Evolutionary conservation across 2,113 vertebrate species (phyloP).

Genomic region (Peromyscus californicus): DNA sequence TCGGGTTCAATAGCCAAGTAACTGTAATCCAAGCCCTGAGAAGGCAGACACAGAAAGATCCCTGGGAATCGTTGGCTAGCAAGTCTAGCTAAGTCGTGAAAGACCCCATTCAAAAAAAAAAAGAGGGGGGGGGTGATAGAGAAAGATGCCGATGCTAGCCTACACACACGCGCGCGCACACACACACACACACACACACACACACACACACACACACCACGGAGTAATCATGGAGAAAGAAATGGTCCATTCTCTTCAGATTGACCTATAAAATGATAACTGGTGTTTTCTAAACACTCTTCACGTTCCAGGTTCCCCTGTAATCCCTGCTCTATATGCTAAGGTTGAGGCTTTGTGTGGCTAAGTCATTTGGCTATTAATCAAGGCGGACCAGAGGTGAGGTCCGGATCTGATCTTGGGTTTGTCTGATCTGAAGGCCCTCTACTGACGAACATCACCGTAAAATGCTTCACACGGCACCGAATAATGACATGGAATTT

Average conservation of each 20-base stretch:
- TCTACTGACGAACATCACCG: background rate
- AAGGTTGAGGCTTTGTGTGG: background rate
- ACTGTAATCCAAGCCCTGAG: background rate
- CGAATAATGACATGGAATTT: background rate
- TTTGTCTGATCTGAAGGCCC: background rate
- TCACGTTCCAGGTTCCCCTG: background rate
- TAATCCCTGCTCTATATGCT: background rate
- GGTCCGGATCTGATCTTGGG: background rate
- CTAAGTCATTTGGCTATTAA: background rate
- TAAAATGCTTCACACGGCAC: background rate
- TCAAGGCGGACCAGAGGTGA: background rate
- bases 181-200: background rate
- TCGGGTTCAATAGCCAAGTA: background rate
- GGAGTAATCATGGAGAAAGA: background rate
- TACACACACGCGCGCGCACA: background rate
- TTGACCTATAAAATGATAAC: background rate
- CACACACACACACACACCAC: background rate
- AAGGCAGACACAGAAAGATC: too few relatives aligned
- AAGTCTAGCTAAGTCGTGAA: background rate
- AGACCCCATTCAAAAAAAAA: background rate
- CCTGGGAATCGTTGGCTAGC: background rate
- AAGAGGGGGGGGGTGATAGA: too few relatives aligned
- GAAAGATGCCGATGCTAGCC: background rate
- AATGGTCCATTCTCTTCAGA: background rate
- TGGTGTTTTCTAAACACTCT: background rate